These are phyloP conservation scores for Cheilosia soror DNA, from an alignment of 2,888 invertebrate genomes.

Conservation along the genomic window DNA sequence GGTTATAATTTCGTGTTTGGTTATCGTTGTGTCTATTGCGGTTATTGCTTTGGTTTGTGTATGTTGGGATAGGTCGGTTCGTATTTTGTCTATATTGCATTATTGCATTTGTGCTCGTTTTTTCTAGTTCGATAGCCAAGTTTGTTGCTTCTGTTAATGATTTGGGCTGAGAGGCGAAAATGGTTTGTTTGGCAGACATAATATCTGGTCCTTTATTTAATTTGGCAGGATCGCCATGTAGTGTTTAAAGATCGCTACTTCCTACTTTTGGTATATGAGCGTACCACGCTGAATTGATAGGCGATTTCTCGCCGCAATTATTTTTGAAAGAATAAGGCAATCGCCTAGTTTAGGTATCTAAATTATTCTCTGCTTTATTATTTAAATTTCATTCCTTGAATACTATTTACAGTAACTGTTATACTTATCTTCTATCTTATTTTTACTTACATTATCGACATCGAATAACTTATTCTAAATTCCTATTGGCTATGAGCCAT, in stretches of 20 bases:
- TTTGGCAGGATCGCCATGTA: no score
- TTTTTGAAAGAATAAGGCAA: neutral
- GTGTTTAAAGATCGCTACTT: no score
- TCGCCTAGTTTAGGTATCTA: neutral
- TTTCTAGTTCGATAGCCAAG: slow-evolving; percentile 36
- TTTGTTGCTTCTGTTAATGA: slow-evolving; percentile 22
- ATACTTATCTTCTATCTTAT: neutral
- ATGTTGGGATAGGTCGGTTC: neutral
- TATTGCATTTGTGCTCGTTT: neutral
- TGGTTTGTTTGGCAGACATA: slow-evolving; percentile 3
- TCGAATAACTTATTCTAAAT: neutral
- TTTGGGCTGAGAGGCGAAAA: slow-evolving; percentile 36
- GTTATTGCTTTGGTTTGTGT: neutral
- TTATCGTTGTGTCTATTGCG: neutral
- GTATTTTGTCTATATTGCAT: neutral
- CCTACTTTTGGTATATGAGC: neutral
- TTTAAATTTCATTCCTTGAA: neutral
- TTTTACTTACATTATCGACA: neutral
- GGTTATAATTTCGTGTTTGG: neutral
- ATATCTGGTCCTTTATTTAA: no score
- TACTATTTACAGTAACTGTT: neutral
- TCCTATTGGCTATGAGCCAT: neutral
- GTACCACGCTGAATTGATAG: neutral
- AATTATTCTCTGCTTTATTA: neutral
- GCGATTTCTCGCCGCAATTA: neutral